A percentile compares a stretch with the other conserved stretches of the same genome.
Evolutionary conservation across 2,113 vertebrate genomes (phyloP).

Genomic region (Myanophis thanlyinensis): DNA sequence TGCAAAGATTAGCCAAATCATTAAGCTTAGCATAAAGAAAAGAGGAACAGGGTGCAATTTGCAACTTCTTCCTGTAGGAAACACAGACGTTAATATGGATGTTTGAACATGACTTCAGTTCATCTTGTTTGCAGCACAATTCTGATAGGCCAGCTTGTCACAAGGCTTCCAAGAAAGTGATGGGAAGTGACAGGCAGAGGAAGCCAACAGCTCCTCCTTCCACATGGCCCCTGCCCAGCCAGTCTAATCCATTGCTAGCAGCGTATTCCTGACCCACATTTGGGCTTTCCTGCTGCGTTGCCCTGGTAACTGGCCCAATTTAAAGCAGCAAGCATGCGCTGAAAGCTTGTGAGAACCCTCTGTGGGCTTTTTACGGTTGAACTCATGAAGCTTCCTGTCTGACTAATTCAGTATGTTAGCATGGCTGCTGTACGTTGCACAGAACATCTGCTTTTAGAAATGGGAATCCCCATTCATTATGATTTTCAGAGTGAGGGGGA

Average conservation of each 20-base stretch:
- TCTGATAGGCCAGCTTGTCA: background rate
- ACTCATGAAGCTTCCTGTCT: background rate
- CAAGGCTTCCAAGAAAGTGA: background rate
- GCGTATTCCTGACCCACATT: conserved; percentile 23
- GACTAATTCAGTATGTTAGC: background rate
- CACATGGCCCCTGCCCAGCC: background rate
- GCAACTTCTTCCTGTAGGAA: background rate
- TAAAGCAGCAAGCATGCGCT: background rate
- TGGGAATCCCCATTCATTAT: background rate
- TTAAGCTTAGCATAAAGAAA: background rate
- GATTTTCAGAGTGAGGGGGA: too few relatives aligned
- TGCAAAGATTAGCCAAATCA: background rate
- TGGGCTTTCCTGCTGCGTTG: conserved; percentile 13
- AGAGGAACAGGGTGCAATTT: background rate
- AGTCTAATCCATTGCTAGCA: conserved; percentile 13
- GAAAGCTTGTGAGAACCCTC: background rate
- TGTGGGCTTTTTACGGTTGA: background rate
- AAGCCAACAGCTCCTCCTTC: background rate
- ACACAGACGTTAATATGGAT: background rate
- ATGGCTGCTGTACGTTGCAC: background rate
- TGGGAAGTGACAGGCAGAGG: background rate
- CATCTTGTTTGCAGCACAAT: background rate
- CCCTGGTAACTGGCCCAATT: background rate
- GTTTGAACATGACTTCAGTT: background rate
- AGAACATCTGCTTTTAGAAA: background rate